Percentiles rank a stretch among this genome's conserved stretches.
These are phyloP conservation scores for Ormia ochracea DNA, from an alignment of 2,888 invertebrate genomes.

Conservation along the genomic window DNA sequence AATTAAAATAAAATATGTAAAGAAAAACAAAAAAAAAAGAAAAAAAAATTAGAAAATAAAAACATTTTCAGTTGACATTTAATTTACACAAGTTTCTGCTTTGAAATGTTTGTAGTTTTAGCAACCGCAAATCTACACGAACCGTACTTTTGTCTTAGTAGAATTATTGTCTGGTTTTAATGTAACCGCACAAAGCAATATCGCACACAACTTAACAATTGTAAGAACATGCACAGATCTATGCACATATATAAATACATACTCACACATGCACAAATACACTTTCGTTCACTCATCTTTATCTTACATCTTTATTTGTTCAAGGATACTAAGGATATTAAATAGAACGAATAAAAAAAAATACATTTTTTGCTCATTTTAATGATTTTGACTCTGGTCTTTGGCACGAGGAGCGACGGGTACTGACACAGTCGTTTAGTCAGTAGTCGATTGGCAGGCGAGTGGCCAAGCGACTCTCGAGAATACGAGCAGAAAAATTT, in stretches of 20 bases:
- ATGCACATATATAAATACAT: neutral
- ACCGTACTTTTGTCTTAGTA: conserved; percentile 34
- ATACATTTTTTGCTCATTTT: conserved; percentile 27
- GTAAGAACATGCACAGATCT: neutral
- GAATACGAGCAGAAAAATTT: conserved; percentile 33
- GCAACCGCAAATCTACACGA: conserved; percentile 51
- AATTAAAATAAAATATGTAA: neutral
- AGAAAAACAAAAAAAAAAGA: too few relatives aligned
- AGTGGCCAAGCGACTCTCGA: conserved; percentile 37
- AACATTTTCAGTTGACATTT: conserved; percentile 57
- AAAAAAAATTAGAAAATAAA: neutral
- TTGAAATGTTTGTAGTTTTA: conserved; percentile 54
- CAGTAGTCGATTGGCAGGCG: conserved; percentile 10
- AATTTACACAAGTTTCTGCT: conserved; percentile 60
- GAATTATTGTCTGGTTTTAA: conserved; percentile 50
- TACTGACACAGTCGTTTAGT: conserved; percentile 10
- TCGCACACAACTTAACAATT: neutral
- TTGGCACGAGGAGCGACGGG: neutral
- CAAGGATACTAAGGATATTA: conserved; percentile 47
- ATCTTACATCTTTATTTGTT: conserved; percentile 47
- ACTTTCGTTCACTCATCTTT: neutral
- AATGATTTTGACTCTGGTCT: conserved; percentile 29
- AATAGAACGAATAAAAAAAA: conserved; percentile 13
- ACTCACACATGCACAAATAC: neutral
- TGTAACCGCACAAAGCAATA: conserved; percentile 44